phyloP scores from a whole-genome alignment of 2,888 invertebrate genomes.

The Apamea sordens region DNA sequence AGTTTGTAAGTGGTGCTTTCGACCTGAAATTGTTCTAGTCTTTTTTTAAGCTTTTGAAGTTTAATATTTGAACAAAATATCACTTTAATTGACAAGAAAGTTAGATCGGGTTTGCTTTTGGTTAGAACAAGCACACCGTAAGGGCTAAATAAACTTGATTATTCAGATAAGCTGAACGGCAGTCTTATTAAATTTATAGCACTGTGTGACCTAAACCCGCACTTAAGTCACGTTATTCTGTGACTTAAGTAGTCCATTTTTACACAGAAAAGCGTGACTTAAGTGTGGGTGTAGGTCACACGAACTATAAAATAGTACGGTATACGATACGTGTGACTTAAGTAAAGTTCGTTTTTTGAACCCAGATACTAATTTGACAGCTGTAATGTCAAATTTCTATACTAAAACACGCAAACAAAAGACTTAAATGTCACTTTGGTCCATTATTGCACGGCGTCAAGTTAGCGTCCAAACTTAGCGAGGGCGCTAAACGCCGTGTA shows the following conservation, averaged over 20 bases:
- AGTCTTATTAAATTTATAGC: background rate
- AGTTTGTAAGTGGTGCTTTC: slow-evolving; percentile 40
- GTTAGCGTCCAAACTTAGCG: too few species aligned
- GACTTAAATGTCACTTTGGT: too few species aligned
- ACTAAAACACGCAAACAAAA: too few species aligned
- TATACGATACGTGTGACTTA: too few species aligned
- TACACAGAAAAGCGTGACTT: background rate
- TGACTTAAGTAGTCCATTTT: background rate
- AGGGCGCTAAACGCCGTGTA: too few species aligned
- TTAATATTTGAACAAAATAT: background rate
- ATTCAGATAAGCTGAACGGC: background rate
- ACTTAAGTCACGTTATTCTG: background rate
- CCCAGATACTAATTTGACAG: too few species aligned
- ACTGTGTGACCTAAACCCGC: background rate
- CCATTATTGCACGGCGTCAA: too few species aligned
- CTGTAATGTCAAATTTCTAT: too few species aligned
- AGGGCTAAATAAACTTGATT: background rate
- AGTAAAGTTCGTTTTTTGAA: too few species aligned
- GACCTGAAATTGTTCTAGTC: slow-evolving; percentile 71
- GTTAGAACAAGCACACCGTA: too few species aligned
- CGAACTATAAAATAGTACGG: too few species aligned
- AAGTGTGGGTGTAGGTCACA: too few species aligned
- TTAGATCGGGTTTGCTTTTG: background rate
- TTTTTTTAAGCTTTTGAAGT: slow-evolving; percentile 23
- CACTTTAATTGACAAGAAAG: background rate